A percentile compares a stretch with the other conserved stretches of the same genome.
phyloP scores from a whole-genome alignment of 2,797 vertebrate species.

The Catostomus latipinnis region DNA sequence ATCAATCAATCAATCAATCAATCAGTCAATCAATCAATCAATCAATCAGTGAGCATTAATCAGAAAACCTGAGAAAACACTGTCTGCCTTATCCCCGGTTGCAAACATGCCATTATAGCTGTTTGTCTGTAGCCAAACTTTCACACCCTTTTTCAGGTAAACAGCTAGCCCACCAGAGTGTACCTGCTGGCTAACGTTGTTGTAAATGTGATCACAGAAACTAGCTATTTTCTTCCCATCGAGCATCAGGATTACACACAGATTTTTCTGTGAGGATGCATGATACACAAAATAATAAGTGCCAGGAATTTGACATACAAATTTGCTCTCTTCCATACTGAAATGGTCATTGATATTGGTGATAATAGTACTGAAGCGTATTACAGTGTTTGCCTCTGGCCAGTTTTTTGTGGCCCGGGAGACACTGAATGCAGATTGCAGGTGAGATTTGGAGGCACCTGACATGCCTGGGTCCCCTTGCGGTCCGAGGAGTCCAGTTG shows the following conservation, averaged over 20 bases:
- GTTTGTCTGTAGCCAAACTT: slow-evolving; percentile 79
- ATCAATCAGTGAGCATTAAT: slow-evolving; percentile 72
- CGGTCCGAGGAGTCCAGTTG: slow-evolving; percentile 54
- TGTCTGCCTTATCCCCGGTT: slow-evolving; percentile 69
- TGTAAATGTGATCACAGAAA: slow-evolving; percentile 81
- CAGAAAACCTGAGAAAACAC: slow-evolving; percentile 86
- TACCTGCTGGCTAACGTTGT: slow-evolving; percentile 67
- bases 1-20: not conserved
- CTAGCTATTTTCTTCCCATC: slow-evolving; percentile 50
- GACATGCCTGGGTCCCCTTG: slow-evolving; percentile 66
- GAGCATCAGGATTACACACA: slow-evolving; percentile 72
- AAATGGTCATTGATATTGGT: slow-evolving; percentile 77
- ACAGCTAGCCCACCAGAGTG: slow-evolving; percentile 78
- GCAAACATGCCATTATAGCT: slow-evolving; percentile 80
- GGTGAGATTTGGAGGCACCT: slow-evolving; percentile 68
- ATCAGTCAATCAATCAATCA: too few relatives aligned
- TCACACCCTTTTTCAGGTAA: slow-evolving; percentile 55
- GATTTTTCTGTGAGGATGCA: slow-evolving; percentile 66
- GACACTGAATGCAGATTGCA: slow-evolving; percentile 81
- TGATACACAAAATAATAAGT: slow-evolving; percentile 84
- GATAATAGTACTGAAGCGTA: slow-evolving; percentile 73
- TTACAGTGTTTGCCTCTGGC: slow-evolving; percentile 58
- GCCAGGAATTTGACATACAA: slow-evolving; percentile 78
- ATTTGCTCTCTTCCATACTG: slow-evolving; percentile 71
- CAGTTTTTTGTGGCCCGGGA: slow-evolving; percentile 58